Base-by-base conservation (phyloP, 2,888 invertebrate species). In the Oxyteleia sp. region DNA sequence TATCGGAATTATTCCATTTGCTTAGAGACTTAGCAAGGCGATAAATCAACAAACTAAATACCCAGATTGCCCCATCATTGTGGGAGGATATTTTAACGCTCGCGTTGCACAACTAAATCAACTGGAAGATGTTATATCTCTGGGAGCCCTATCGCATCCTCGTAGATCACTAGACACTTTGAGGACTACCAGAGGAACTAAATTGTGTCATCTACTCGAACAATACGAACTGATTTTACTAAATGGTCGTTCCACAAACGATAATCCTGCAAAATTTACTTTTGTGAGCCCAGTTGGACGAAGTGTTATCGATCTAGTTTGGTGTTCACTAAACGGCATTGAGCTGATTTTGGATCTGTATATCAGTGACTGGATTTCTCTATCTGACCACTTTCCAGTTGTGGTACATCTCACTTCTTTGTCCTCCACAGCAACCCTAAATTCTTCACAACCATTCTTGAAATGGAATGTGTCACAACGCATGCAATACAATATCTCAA, bases 271-370 rank as follows among this genome's bases (percentile, higher is more conserved):
- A 5, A 23, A 45, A 7, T 63, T 47, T n/a, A 63, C 63, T n/a
- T 63, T 26, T 29, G 23, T 26, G 8, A 15, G 18, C 18, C 13
- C 10, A 4, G 2, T 5, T 4, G 61, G 61, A 10, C 15, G 15
- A 7, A 61, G 61, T 15, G 61, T 45, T 4, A 45, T 61, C n/a
- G 61, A 61, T 15, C 26, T 61, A 0, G 45, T 61, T 0, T 61
- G 61, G 61, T 45, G 63, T 11, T 47, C 63, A 4, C 5, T 29
- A 2, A 10, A 5, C 4, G 26, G 45, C n/a, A n/a, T n/a, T n/a
- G n/a, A n/a, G n/a, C n/a, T n/a, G n/a, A n/a, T n/a, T 5, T 1
- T 61, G 5, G 15, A 15, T 26, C 4, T 61, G 23, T 8, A 4
- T 7, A 38, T 43, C 1, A 2, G 1, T 1, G 13, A 23, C 4